Conservation (phyloP, 2,113 vertebrate genomes). For the Sphaerodactylus townsendi region DNA sequence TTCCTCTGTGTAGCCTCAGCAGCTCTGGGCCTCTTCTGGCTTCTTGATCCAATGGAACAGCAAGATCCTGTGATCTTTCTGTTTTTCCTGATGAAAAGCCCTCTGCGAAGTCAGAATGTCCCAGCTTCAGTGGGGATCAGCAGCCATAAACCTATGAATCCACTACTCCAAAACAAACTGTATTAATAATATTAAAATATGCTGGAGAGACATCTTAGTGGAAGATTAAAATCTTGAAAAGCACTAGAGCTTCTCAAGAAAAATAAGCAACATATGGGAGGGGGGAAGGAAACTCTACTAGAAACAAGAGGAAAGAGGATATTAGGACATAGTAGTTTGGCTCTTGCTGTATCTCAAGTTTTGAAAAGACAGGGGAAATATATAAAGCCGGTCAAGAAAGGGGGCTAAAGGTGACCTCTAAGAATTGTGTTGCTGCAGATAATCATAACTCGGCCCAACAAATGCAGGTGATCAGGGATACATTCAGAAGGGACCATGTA, state of each 20-base stretch:
- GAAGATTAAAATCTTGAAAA: constrained; percentile 49
- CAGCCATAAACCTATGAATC: constrained; percentile 41
- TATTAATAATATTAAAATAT: not conserved
- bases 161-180: constrained; percentile 53
- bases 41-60: not conserved
- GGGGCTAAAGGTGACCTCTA: no score
- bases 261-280: rapidly evolving
- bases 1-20: not conserved
- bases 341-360: not conserved
- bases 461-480: no score
- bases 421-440: no score
- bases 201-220: constrained; percentile 40
- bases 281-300: not conserved
- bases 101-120: not conserved
- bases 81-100: not conserved
- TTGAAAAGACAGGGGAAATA: not conserved
- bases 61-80: rapidly evolving
- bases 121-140: constrained; percentile 15
- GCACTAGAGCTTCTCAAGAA: constrained; percentile 25
- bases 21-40: not conserved
- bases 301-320: not conserved
- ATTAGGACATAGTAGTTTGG: not conserved
- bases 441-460: no score
- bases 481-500: no score
- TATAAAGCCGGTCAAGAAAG: no score